Evolutionary conservation across 30 jellyfish, hydroid and myxozoan genomes (phyloP).

Genomic region (Hydra vulgaris): DNA sequence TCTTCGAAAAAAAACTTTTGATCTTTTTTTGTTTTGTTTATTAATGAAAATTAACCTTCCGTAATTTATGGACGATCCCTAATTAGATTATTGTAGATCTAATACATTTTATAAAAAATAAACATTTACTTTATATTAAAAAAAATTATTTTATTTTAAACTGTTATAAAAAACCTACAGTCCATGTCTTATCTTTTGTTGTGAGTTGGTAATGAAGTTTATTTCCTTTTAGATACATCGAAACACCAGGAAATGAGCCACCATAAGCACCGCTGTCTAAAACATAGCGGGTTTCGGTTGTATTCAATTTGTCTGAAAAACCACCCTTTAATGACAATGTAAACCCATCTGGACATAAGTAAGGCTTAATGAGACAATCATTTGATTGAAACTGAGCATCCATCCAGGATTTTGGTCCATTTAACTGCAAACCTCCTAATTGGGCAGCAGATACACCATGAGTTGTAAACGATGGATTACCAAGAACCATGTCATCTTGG

Average conservation of each 20-base stretch:
- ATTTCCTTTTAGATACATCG: slow-evolving; percentile 73
- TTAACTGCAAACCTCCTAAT: slow-evolving; percentile 52
- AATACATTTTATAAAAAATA: no score
- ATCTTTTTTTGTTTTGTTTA: no score
- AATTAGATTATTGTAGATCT: no score
- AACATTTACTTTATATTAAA: no score
- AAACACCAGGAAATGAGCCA: slow-evolving; percentile 95
- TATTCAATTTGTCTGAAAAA: slow-evolving; percentile 31
- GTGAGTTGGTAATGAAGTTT: slow-evolving; percentile 86
- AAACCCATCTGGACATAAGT: slow-evolving; percentile 67
- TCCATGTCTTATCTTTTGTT: slow-evolving; percentile 83
- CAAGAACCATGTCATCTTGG: slow-evolving; percentile 48
- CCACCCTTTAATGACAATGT: slow-evolving; percentile 72
- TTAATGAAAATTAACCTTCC: no score
- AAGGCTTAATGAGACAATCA: slow-evolving; percentile 86
- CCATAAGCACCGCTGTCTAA: slow-evolving; percentile 98
- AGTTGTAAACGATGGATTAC: slow-evolving; percentile 66
- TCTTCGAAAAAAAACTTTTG: no score
- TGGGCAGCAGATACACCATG: slow-evolving; percentile 53
- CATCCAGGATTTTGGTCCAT: slow-evolving; percentile 79
- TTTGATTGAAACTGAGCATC: slow-evolving; percentile 59
- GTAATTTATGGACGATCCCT: no score
- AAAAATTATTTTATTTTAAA: background rate
- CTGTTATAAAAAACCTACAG: slow-evolving; percentile 35
- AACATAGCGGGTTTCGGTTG: slow-evolving; percentile 70